These are phyloP conservation scores for Melanocharis versteri DNA, from an alignment of 2,113 vertebrate genomes.

Conservation along the genomic window DNA sequence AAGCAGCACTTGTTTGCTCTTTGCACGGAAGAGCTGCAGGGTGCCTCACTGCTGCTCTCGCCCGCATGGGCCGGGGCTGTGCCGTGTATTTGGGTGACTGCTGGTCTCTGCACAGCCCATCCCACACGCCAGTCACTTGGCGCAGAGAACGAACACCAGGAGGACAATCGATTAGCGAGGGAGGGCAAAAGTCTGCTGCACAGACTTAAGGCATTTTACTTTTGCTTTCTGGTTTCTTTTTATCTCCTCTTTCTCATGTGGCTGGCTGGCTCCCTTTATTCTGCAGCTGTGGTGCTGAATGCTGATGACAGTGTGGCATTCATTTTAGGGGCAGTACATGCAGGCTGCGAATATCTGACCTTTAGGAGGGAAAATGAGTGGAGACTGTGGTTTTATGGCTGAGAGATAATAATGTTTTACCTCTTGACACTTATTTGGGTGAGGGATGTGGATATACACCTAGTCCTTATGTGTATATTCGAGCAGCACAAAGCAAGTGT, in stretches of 20 bases:
- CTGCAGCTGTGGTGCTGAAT: conserved; percentile 60
- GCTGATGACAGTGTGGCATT: conserved; percentile 66
- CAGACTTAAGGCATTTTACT: conserved; percentile 74
- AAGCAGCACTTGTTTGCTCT: neutral
- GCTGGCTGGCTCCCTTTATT: conserved; percentile 55
- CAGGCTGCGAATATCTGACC: neutral
- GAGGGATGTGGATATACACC: neutral
- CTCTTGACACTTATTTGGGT: neutral
- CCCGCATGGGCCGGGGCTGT: neutral
- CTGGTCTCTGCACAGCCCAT: neutral
- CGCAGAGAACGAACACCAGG: neutral
- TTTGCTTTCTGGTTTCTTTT: conserved; percentile 69
- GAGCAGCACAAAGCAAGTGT: neutral
- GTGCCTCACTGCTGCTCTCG: neutral
- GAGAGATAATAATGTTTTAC: neutral
- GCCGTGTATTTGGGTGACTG: neutral
- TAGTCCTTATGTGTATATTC: neutral
- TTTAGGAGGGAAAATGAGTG: neutral
- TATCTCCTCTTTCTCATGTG: conserved; percentile 68
- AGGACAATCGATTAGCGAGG: conserved; percentile 57
- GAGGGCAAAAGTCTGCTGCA: conserved; percentile 56
- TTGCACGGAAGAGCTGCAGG: neutral
- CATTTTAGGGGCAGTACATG: conserved; percentile 20
- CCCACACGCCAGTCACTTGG: neutral
- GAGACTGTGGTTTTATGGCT: neutral